These are phyloP conservation scores for Chrosomus eos DNA, from an alignment of 2,797 vertebrate genomes.

Conservation along the genomic window DNA sequence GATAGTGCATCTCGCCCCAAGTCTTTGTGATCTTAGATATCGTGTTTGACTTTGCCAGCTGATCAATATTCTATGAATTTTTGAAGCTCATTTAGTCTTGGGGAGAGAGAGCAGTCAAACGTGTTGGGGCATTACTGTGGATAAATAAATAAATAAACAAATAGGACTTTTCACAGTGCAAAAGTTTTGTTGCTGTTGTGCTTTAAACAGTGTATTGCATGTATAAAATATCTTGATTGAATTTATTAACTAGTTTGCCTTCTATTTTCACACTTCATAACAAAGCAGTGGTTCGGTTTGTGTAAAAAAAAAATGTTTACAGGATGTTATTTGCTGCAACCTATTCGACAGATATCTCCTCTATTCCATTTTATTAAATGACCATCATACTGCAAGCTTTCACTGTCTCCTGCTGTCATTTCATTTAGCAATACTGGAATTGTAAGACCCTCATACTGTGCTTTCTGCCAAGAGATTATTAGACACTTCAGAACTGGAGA, in stretches of 20 bases:
- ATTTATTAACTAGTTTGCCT: constrained; percentile 16
- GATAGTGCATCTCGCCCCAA: constrained; percentile 58
- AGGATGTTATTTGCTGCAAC: neutral
- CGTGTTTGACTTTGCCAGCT: constrained; percentile 71
- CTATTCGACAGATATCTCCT: neutral
- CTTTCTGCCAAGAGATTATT: constrained; percentile 8
- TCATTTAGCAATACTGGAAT: constrained; percentile 15
- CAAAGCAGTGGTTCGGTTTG: constrained; percentile 1
- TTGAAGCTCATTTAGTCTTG: constrained; percentile 70
- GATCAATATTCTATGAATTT: constrained; percentile 83
- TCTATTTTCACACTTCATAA: constrained; percentile 13
- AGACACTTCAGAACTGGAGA: constrained; percentile 1
- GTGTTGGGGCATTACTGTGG: constrained; percentile 45
- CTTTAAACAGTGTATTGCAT: neutral
- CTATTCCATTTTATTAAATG: constrained; percentile 29
- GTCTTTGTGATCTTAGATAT: constrained; percentile 64
- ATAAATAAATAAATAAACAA: constrained; percentile 23
- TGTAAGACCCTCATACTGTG: constrained; percentile 8
- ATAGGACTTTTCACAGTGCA: neutral
- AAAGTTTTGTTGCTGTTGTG: constrained; percentile 7
- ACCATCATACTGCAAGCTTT: neutral
- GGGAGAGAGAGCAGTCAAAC: constrained; percentile 26
- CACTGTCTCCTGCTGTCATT: constrained; percentile 15
- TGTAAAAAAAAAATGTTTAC: neutral
- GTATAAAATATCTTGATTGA: neutral